Evolutionary conservation across 2,888 invertebrate genomes (phyloP).

Genomic region (Tachina lurida): DNA sequence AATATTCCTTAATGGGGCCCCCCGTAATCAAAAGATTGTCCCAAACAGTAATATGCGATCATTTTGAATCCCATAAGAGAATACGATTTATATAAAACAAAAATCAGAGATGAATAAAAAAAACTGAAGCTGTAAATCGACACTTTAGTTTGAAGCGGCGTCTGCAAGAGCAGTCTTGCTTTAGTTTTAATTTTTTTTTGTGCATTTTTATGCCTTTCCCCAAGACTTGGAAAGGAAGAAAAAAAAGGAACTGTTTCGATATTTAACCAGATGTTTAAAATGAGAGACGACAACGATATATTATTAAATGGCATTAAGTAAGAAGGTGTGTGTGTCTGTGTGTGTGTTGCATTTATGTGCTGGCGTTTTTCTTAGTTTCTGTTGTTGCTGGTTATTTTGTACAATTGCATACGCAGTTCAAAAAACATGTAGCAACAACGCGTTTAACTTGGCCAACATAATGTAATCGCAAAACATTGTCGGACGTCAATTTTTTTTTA

Average conservation of each 20-base stretch:
- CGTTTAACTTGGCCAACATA: constrained; percentile 68
- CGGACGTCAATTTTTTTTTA: constrained; percentile 62
- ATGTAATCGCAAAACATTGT: constrained; percentile 70
- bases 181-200: constrained; percentile 36
- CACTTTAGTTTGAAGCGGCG: constrained; percentile 73
- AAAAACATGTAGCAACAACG: constrained; percentile 65
- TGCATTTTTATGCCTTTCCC: constrained; percentile 11
- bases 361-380: constrained; percentile 6
- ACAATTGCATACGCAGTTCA: constrained; percentile 68
- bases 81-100: constrained; percentile 60
- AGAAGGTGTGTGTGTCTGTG: constrained; percentile 45
- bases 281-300: constrained; percentile 63
- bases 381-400: background rate
- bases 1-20: constrained; percentile 32
- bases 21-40: constrained; percentile 6
- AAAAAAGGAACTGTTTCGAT: constrained; percentile 60
- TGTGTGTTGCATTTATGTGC: background rate
- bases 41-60: constrained; percentile 35
- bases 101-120: constrained; percentile 34
- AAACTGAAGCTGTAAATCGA: constrained; percentile 72
- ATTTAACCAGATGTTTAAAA: constrained; percentile 71
- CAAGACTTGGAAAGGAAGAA: constrained; percentile 9
- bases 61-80: constrained; percentile 57
- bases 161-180: constrained; percentile 65
- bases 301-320: constrained; percentile 65